These are phyloP conservation scores for Psilopsiagon aurifrons DNA, from an alignment of 2,113 vertebrate genomes.

Conservation along the genomic window DNA sequence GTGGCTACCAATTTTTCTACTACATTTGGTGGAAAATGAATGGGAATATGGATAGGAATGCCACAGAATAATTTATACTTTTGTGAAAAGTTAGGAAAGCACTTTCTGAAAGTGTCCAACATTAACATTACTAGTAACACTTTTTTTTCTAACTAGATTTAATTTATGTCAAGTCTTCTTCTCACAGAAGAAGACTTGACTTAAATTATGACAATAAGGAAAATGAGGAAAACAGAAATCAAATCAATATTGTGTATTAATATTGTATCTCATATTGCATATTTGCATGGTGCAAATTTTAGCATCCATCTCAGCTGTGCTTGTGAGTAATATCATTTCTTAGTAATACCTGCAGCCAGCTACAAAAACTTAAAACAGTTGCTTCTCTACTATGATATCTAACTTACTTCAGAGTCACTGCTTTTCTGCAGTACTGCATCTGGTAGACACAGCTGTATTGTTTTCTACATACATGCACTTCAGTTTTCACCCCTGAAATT, in stretches of 20 bases:
- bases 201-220: neutral
- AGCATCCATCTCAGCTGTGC: neutral
- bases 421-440: neutral
- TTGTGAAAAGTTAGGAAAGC: neutral
- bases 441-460: rapidly evolving
- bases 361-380: neutral
- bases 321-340: neutral
- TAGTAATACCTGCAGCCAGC: neutral
- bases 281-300: neutral
- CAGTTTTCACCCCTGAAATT: neutral
- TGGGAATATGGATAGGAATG: neutral
- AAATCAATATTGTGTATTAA: neutral
- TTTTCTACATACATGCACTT: neutral
- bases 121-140: neutral
- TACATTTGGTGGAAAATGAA: neutral
- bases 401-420: neutral
- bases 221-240: neutral
- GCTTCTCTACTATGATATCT: neutral
- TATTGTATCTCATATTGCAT: neutral
- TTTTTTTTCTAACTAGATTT: neutral
- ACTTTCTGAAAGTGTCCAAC: neutral
- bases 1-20: neutral
- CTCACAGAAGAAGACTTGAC: too few species aligned
- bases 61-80: neutral
- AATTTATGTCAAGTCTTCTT: neutral